Base-by-base conservation (phyloP, 2,797 vertebrate species). In the Sparidentex hasta region DNA sequence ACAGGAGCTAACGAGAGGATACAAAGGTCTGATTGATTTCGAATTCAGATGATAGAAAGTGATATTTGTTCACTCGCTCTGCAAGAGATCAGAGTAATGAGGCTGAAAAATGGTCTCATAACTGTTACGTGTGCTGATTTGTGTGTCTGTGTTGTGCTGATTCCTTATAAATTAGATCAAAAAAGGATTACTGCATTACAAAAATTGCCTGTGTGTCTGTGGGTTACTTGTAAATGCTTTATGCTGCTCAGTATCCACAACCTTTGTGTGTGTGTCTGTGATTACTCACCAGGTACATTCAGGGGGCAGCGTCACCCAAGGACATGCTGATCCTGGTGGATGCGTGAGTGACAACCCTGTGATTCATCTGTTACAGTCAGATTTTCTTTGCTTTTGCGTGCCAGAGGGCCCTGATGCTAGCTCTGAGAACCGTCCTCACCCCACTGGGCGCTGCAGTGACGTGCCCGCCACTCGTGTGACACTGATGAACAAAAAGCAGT, bases 301-400 rank as follows among this genome's bases (percentile, higher is more conserved):
- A 99, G 92, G 98, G 98, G 80, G 98, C 98, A 50, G 97, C 98
- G 18, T 99, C 98, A 71, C 98, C 98, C 69, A 99, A 99, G 94
- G 97, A 99, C 87, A 99, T 99, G 98, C 96, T 99, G 78, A 99
- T 99, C 88, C 93, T 99, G 86, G 98, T 99, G 85, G 98, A 99
- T 72, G 98, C 97, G 98, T 99, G 93, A 98, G 98, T 96, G 87
- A 89, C 68, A 58, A 80, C 88, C 73, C 81, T 79, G 9, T 91
- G 84, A 90, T 85, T 93, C 85, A 88, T 68, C 71, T 51, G 18
- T 80, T 84, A 80, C 54, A 82, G 80, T 87, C 87, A 72, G 17
- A 78, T 82, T 84, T 71, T 46, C 43, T 85, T 83, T 89, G 56
- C 20, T 77, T 73, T 70, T 54, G n/a, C 14, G 12, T 1, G 65